These are phyloP conservation scores for Bombyx mandarina DNA, from an alignment of 1,140 invertebrate genomes.

Conservation along the genomic window DNA sequence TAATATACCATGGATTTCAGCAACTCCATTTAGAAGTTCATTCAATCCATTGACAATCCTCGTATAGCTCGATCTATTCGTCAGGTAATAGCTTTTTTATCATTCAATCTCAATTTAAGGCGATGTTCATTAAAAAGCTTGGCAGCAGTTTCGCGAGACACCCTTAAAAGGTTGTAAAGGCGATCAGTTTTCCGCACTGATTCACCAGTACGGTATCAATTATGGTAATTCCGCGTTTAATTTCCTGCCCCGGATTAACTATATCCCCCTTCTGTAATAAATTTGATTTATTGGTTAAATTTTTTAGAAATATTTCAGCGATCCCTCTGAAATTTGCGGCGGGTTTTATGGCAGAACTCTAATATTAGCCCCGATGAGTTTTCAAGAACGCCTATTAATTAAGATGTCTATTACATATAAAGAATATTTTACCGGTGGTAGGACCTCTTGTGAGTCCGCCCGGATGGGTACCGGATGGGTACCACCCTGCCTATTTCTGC, in stretches of 20 bases:
- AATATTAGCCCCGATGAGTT: no score
- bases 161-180: constrained; percentile 33
- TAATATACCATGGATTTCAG: no score
- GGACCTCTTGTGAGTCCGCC: no score
- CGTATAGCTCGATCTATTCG: constrained; percentile 4
- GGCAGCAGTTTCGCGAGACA: constrained; percentile 29
- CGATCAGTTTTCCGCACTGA: constrained; percentile 59
- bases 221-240: constrained; percentile 66
- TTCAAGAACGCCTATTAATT: no score
- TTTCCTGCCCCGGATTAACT: constrained; percentile 63
- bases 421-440: no score
- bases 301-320: constrained; percentile 18
- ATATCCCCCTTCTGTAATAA: constrained; percentile 44
- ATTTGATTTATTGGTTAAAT: constrained; percentile 53
- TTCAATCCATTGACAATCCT: no score
- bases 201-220: constrained; percentile 64
- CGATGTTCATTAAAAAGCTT: constrained; percentile 37
- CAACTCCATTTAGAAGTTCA: no score
- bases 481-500: no score
- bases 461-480: no score
- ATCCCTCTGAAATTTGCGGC: no score
- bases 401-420: no score
- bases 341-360: neutral
- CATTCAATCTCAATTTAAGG: constrained; percentile 23
- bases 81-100: constrained; percentile 20